These are phyloP conservation scores for Anthophora plumipes DNA, from an alignment of 2,888 invertebrate genomes.

Conservation along the genomic window DNA sequence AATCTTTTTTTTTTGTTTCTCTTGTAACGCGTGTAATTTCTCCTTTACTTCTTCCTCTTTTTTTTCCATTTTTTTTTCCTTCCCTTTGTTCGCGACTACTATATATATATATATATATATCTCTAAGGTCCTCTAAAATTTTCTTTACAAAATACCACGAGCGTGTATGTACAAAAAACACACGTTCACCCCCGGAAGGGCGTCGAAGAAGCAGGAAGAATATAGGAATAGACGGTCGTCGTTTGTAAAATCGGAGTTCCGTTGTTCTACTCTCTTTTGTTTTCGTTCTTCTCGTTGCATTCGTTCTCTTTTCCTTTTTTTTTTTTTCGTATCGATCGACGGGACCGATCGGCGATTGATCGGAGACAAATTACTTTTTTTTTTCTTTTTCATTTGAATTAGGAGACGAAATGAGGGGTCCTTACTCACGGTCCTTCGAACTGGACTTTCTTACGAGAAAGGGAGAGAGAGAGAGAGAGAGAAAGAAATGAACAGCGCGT, in stretches of 20 bases:
- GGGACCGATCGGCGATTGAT: conserved; percentile 44
- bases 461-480: conserved; percentile 46
- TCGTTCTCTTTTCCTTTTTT: neutral
- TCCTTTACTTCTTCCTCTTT: neutral
- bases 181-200: conserved; percentile 20
- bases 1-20: neutral
- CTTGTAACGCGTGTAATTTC: neutral
- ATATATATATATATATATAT: too few species aligned
- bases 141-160: conserved; percentile 54
- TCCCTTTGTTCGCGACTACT: neutral
- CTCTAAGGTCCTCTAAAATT: conserved; percentile 50
- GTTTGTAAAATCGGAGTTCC: conserved; percentile 25
- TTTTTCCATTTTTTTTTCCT: neutral
- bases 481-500: conserved; percentile 40
- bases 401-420: conserved; percentile 44
- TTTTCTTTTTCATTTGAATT: too few species aligned
- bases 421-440: conserved; percentile 45
- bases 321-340: conserved; percentile 10
- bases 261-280: neutral
- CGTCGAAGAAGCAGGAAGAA: conserved; percentile 50
- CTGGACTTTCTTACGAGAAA: conserved; percentile 27
- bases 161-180: conserved; percentile 54
- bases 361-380: conserved; percentile 21
- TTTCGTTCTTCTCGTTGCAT: neutral
- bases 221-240: conserved; percentile 20